Evolutionary conservation across 2,797 vertebrate genomes (phyloP).

Genomic region (Megalops cyprinoides): DNA sequence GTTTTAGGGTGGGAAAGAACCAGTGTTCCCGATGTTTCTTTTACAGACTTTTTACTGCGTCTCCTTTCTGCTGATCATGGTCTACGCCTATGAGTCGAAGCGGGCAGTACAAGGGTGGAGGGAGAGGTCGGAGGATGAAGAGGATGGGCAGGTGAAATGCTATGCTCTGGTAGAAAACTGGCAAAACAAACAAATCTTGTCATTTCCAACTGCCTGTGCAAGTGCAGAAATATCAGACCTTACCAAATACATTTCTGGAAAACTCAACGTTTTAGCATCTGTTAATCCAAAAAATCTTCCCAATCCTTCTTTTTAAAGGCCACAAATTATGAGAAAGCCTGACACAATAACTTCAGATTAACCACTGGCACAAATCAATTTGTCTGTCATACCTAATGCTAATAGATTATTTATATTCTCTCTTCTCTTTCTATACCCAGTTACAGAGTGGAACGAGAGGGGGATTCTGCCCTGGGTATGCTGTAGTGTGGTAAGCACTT

Average conservation of each 20-base stretch:
- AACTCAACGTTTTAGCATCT: no score
- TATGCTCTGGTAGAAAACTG: not conserved
- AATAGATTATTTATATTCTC: not conserved
- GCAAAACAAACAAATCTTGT: no score
- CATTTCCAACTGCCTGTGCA: no score
- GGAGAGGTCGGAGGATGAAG: slow-evolving; percentile 47
- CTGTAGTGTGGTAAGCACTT: slow-evolving; percentile 68
- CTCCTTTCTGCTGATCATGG: slow-evolving; percentile 76
- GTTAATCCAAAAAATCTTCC: no score
- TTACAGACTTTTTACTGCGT: slow-evolving; percentile 76
- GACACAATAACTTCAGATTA: no score
- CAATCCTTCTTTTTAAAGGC: no score
- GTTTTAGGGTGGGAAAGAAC: not conserved
- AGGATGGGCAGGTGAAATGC: slow-evolving; percentile 62
- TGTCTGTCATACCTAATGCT: no score
- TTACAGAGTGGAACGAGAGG: slow-evolving; percentile 34
- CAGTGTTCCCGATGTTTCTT: slow-evolving; percentile 26
- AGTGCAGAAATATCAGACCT: no score
- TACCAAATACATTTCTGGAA: no score
- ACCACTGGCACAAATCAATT: no score
- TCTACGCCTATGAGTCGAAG: slow-evolving; percentile 79
- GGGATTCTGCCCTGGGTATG: slow-evolving; percentile 50
- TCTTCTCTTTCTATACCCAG: slow-evolving; percentile 37
- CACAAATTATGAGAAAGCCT: no score
- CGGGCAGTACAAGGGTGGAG: slow-evolving; percentile 68